A percentile compares a stretch with the other conserved stretches of the same genome.
These are phyloP conservation scores for Himalopsyche japonica DNA, from an alignment of 2,888 invertebrate species.

Conservation along the genomic window DNA sequence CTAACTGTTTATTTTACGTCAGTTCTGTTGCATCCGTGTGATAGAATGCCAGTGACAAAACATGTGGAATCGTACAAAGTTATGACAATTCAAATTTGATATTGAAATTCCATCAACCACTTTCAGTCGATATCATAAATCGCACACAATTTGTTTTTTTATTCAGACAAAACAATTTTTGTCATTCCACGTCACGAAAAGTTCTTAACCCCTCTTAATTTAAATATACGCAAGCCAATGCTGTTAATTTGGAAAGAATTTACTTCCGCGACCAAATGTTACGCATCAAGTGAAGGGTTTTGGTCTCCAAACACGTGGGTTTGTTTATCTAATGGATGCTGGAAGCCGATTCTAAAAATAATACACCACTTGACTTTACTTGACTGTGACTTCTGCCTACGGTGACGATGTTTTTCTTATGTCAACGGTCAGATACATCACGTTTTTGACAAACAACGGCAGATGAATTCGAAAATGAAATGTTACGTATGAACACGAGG, in stretches of 20 bases:
- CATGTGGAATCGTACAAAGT: too few relatives aligned
- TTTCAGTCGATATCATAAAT: too few relatives aligned
- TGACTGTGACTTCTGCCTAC: not conserved
- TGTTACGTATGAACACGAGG: not conserved
- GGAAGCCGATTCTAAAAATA: constrained; percentile 20
- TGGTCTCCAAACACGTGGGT: not conserved
- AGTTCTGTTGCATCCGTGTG: too few relatives aligned
- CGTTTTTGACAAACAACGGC: not conserved
- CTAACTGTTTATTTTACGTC: too few relatives aligned
- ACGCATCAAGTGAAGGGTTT: constrained; percentile 7
- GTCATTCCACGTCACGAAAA: too few relatives aligned
- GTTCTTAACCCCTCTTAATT: too few relatives aligned
- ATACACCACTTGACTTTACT: constrained; percentile 19
- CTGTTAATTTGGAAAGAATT: not conserved
- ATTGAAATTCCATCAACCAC: too few relatives aligned
- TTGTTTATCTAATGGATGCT: constrained; percentile 9
- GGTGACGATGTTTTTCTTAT: not conserved
- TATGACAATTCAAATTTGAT: too few relatives aligned
- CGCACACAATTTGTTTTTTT: too few relatives aligned
- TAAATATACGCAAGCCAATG: not conserved
- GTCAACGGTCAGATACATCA: not conserved
- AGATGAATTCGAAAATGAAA: not conserved
- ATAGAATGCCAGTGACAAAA: too few relatives aligned
- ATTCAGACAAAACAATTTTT: too few relatives aligned
- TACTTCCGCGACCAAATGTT: constrained; percentile 24